These are phyloP conservation scores for Anser cygnoides DNA, from an alignment of 2,113 vertebrate genomes.

Conservation along the genomic window DNA sequence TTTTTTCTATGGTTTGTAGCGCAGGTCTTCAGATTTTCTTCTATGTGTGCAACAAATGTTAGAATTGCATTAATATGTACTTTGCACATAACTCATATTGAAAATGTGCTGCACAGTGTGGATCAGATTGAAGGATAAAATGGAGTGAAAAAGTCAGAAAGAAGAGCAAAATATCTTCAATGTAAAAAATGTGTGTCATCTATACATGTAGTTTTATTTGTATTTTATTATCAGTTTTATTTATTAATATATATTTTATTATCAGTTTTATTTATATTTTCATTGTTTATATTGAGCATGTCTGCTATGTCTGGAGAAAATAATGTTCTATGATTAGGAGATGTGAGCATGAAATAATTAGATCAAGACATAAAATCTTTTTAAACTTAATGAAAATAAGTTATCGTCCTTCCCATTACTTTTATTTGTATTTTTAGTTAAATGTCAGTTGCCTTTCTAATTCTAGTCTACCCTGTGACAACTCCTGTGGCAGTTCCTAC, in stretches of 20 bases:
- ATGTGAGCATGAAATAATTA: background rate
- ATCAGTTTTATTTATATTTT: background rate
- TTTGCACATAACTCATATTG: background rate
- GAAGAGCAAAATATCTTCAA: background rate
- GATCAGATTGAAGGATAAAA: background rate
- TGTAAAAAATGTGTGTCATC: background rate
- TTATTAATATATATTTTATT: background rate
- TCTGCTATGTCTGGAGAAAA: slow-evolving; percentile 14
- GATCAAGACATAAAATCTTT: slow-evolving; percentile 12
- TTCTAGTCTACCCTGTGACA: slow-evolving; percentile 75
- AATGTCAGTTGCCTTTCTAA: slow-evolving; percentile 26
- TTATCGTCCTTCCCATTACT: background rate
- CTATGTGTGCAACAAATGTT: background rate
- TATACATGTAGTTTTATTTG: background rate
- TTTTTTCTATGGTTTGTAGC: background rate
- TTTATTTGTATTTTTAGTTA: slow-evolving; percentile 3
- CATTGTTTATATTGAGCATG: slow-evolving; percentile 13
- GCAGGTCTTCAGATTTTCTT: background rate
- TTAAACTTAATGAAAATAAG: slow-evolving; percentile 32
- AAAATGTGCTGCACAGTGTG: background rate
- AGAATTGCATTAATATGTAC: background rate
- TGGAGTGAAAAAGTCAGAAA: background rate
- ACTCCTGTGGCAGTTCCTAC: slow-evolving; percentile 70
- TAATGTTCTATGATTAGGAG: background rate
- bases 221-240: background rate